A percentile compares a stretch with the other conserved stretches of the same genome.
Conservation (phyloP, 2,888 invertebrate species). For the Cephus rjabovi region DNA sequence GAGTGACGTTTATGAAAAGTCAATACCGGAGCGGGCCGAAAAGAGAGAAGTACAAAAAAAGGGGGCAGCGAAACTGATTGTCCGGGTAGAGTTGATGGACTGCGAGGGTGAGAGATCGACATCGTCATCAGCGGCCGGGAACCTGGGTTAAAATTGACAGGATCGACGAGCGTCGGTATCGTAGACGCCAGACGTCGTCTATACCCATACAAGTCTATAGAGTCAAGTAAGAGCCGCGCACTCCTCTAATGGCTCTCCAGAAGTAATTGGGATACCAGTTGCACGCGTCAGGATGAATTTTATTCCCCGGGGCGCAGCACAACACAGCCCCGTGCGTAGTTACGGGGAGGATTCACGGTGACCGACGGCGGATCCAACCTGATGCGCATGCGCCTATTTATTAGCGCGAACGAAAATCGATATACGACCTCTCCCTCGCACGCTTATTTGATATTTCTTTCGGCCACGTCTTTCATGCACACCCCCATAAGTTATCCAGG, state of each 20-base stretch:
- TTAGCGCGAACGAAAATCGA: conserved; percentile 60
- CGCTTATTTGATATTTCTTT: conserved; percentile 45
- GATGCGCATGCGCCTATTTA: conserved; percentile 59
- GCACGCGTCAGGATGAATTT: conserved; percentile 51
- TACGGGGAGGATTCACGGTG: conserved; percentile 1
- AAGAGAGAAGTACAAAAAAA: not conserved
- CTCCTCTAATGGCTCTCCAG: conserved; percentile 41
- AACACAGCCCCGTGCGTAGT: conserved; percentile 10
- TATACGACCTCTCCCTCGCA: conserved; percentile 39
- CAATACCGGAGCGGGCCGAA: not conserved
- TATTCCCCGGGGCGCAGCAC: conserved; percentile 31
- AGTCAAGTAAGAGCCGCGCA: not conserved
- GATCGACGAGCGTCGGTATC: not conserved
- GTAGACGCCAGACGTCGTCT: not conserved
- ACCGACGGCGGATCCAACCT: conserved; percentile 7
- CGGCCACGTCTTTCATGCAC: conserved; percentile 31
- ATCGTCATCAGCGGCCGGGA: not conserved
- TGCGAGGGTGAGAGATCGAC: not conserved
- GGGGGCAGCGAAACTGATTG: not conserved
- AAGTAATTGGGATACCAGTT: conserved; percentile 56
- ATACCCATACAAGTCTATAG: not conserved
- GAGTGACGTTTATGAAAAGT: not conserved
- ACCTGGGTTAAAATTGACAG: not conserved
- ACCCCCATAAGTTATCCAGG: not conserved
- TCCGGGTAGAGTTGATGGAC: not conserved